Evolutionary conservation across 1,140 invertebrate genomes (phyloP), one percentile per base, ranked within the genome.

Genomic region (Drosophila bipectinata): DNA sequence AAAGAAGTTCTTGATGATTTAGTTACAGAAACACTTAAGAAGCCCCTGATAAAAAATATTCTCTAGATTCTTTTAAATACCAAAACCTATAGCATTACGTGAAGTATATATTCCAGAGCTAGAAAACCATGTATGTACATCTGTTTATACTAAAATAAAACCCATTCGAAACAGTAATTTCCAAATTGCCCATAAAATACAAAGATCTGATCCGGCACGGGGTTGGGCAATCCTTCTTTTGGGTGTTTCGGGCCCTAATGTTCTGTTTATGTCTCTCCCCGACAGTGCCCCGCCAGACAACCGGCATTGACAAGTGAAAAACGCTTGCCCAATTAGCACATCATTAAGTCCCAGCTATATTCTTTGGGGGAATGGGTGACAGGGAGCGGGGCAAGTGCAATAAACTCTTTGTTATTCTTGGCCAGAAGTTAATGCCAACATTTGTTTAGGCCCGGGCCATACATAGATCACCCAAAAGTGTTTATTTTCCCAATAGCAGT

Each of bases 361-460:
- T 37, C n/a, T 39, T n/a, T 15, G 24, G 41, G 34, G 5, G 9
- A 7, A 28, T 18, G 8, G 15, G n/a, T 5, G 45, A 21, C n/a
- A 48, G 54, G 32, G 21, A 3, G 21, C 21, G 9, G 62, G 78
- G 53, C 71, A 72, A 88, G 83, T 83, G 83, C 83, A 88, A 82
- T 88, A 87, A 88, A 88, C 83, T 88, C 63, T 49, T 88, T 87
- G 83, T 89, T 83, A 88, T 76, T 76, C 63, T 73, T 72, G 74
- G 69, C 68, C 58, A 75, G 81, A 85, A 84, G 81, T 84, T 74
- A 85, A 73, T 84, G 74, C 58, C 60, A 78, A 75, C 61, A 64
- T 77, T 85, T 84, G 82, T 87, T 80, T 72, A 66, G 76, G 68
- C 69, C 48, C 41, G 5, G 63, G 39, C 51, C 63, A 49, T 69